These are phyloP conservation scores for Podarcis cretensis DNA, from an alignment of 2,113 vertebrate genomes.

Conservation along the genomic window DNA sequence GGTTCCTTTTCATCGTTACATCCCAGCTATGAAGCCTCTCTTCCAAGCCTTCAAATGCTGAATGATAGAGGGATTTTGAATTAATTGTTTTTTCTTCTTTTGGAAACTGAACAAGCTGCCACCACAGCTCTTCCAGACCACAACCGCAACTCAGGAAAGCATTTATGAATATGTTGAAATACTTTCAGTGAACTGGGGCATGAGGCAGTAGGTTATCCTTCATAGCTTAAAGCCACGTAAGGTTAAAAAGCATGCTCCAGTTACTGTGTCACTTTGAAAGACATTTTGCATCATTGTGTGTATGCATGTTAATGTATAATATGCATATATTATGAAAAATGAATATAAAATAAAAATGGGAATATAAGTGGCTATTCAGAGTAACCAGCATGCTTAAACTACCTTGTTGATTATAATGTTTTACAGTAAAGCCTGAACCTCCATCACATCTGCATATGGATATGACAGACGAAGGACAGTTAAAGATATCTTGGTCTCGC, in stretches of 20 bases:
- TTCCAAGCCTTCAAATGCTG: neutral
- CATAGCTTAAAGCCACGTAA: neutral
- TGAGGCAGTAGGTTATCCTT: neutral
- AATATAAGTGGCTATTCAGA: neutral
- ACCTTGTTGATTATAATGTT: constrained; percentile 31
- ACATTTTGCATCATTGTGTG: neutral
- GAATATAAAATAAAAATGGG: neutral
- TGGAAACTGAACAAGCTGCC: neutral
- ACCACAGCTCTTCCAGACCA: neutral
- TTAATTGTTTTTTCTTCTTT: neutral
- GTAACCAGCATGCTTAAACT: neutral
- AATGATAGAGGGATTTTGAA: neutral
- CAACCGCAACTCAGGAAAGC: neutral
- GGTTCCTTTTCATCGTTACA: neutral
- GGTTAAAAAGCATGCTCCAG: neutral
- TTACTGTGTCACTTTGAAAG: accelerated
- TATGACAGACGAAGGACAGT: constrained; percentile 78
- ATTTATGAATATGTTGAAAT: neutral
- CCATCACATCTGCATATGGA: constrained; percentile 80
- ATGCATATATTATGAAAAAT: neutral
- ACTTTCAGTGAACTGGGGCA: neutral
- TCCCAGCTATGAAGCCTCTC: neutral
- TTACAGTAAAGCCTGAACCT: constrained; percentile 85
- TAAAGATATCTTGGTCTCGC: constrained; percentile 83
- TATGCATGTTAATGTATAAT: neutral